These are phyloP conservation scores for Steinernema feltiae DNA, from an alignment of 1,140 invertebrate genomes.

Conservation along the genomic window DNA sequence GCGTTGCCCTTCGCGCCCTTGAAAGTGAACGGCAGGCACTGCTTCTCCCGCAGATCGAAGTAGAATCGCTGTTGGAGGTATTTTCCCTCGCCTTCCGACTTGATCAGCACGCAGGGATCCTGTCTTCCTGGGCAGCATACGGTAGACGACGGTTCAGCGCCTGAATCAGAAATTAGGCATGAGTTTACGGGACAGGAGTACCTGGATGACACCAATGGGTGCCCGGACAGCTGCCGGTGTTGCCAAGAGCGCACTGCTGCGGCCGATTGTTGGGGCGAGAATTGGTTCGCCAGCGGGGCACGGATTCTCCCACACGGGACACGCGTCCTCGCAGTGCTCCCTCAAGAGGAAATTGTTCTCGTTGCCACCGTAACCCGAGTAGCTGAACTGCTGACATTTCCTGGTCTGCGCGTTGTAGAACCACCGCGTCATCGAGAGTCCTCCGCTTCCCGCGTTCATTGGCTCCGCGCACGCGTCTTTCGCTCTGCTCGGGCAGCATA, in stretches of 20 bases:
- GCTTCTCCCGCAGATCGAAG: conserved; percentile 42
- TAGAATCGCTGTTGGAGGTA: conserved; percentile 29
- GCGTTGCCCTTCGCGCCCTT: conserved; percentile 62
- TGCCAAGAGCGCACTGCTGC: conserved; percentile 34
- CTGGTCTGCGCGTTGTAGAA: conserved; percentile 37
- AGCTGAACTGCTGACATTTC: conserved; percentile 44
- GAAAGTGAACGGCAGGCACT: conserved; percentile 50
- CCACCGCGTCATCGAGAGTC: conserved; percentile 45
- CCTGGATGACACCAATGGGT: conserved; percentile 54
- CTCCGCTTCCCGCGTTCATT: conserved; percentile 41
- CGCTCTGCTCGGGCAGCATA: conserved; percentile 37
- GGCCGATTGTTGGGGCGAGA: conserved; percentile 32
- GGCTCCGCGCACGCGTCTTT: not conserved
- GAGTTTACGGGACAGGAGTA: not conserved
- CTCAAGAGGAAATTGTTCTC: conserved; percentile 45
- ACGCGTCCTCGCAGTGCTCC: conserved; percentile 45
- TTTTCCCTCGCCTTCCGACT: conserved; percentile 39
- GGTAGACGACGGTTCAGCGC: conserved; percentile 31
- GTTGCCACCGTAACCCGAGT: conserved; percentile 41
- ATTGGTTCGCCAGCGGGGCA: conserved; percentile 45
- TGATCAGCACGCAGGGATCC: conserved; percentile 39
- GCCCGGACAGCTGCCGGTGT: conserved; percentile 30
- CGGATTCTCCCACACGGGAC: conserved; percentile 37
- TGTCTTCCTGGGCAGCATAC: conserved; percentile 51
- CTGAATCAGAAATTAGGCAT: conserved; percentile 20